These are phyloP conservation scores for Ephestia elutella DNA, from an alignment of 1,140 invertebrate species.

Conservation along the genomic window DNA sequence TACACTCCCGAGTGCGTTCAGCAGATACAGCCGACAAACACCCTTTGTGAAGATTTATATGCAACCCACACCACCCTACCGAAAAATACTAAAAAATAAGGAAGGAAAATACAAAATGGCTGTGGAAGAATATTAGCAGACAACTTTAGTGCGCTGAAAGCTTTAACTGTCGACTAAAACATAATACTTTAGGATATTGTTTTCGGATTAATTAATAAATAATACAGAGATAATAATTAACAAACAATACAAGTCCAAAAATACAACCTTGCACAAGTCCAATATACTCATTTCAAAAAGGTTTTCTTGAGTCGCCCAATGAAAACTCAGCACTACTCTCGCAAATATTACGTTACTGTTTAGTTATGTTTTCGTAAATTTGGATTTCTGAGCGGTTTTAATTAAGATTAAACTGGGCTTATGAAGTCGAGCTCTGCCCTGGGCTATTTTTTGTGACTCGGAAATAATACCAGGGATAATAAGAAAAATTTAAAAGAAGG, in stretches of 20 bases:
- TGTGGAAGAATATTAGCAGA: neutral
- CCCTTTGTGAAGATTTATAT: neutral
- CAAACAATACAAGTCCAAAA: too few relatives aligned
- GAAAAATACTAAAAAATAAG: neutral
- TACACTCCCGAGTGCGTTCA: neutral
- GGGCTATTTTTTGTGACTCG: neutral
- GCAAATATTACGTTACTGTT: neutral
- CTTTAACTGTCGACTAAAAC: too few relatives aligned
- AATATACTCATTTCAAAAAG: too few relatives aligned
- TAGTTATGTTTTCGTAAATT: constrained; percentile 2
- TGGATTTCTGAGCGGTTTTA: neutral
- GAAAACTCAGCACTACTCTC: neutral
- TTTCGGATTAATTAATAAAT: too few relatives aligned
- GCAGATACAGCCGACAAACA: neutral
- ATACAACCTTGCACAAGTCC: too few relatives aligned
- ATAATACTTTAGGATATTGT: too few relatives aligned
- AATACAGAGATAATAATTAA: too few relatives aligned
- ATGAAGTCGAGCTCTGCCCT: neutral
- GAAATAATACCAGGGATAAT: neutral
- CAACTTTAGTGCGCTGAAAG: too few relatives aligned
- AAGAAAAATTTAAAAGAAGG: neutral
- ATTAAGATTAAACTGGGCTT: neutral
- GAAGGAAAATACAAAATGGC: neutral
- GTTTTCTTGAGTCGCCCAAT: too few relatives aligned
- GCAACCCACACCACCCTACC: neutral